Evolutionary conservation across 1,140 invertebrate genomes (phyloP).

Genomic region (Heliconius eleuchia): DNA sequence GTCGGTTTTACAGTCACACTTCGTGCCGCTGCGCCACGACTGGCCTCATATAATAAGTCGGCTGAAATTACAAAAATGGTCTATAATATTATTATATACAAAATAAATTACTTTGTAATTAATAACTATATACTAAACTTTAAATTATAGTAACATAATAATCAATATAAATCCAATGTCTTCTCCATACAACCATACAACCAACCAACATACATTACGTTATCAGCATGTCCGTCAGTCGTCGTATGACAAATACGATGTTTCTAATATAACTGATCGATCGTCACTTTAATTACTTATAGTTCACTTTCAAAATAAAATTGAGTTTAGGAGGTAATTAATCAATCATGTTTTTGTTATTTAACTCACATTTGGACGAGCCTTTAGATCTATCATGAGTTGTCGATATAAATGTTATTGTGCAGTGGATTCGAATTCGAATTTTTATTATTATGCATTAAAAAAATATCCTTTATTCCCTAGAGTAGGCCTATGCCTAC

Average conservation of each 20-base stretch:
- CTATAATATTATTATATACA: neutral
- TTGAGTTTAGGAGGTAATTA: neutral
- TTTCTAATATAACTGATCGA: conserved; percentile 4
- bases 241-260: conserved; percentile 7
- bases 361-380: neutral
- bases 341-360: conserved; percentile 4
- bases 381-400: neutral
- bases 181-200: neutral
- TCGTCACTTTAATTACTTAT: neutral
- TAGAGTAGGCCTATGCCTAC: too few relatives aligned
- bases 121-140: neutral
- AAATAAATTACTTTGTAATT: neutral
- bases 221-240: neutral
- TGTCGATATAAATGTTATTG: neutral
- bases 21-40: too few relatives aligned
- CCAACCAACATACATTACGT: neutral
- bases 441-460: too few relatives aligned
- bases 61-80: too few relatives aligned
- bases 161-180: neutral
- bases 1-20: too few relatives aligned
- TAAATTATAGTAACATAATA: neutral
- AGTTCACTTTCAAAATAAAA: conserved; percentile 11
- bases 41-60: too few relatives aligned
- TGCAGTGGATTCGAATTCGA: neutral
- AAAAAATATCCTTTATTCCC: too few relatives aligned